These are phyloP conservation scores for Cerceris ruficornis DNA, from an alignment of 2,888 invertebrate genomes.

Conservation along the genomic window DNA sequence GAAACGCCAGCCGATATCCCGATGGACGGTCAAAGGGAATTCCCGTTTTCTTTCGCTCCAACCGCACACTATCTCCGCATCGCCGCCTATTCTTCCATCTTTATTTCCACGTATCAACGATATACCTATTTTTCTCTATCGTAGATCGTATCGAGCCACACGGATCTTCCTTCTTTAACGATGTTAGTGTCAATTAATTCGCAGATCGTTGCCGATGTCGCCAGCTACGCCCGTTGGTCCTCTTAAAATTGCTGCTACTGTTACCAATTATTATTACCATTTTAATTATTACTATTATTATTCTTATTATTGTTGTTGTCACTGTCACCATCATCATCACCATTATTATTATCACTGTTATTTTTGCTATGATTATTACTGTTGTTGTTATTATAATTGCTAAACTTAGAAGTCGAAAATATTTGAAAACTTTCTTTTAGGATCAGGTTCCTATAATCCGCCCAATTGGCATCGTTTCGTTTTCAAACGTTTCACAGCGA, in stretches of 20 bases:
- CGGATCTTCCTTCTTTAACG: conserved; percentile 26
- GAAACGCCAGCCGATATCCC: conserved; percentile 58
- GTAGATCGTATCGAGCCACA: conserved; percentile 16
- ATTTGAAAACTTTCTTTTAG: conserved; percentile 35
- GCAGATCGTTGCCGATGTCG: conserved; percentile 46
- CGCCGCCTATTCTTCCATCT: conserved; percentile 13
- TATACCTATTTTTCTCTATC: conserved; percentile 25
- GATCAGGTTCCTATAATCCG: conserved; percentile 11
- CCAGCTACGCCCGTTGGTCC: conserved; percentile 37
- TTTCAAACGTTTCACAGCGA: conserved; percentile 8
- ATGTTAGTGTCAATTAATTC: conserved; percentile 32
- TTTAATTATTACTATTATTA: conserved; percentile 16
- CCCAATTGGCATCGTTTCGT: background rate
- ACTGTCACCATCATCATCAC: conserved; percentile 6
- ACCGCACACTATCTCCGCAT: conserved; percentile 1
- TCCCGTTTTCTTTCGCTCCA: conserved; percentile 32
- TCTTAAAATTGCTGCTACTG: conserved; percentile 27
- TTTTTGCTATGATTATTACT: background rate
- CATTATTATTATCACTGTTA: background rate
- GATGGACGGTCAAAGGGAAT: conserved; percentile 50
- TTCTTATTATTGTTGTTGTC: conserved; percentile 12
- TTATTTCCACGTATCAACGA: conserved; percentile 44
- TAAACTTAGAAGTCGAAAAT: conserved; percentile 1
- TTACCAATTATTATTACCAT: conserved; percentile 22
- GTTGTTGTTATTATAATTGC: background rate